These are phyloP conservation scores for Diploptera punctata DNA, from an alignment of 2,888 invertebrate species.

Conservation along the genomic window DNA sequence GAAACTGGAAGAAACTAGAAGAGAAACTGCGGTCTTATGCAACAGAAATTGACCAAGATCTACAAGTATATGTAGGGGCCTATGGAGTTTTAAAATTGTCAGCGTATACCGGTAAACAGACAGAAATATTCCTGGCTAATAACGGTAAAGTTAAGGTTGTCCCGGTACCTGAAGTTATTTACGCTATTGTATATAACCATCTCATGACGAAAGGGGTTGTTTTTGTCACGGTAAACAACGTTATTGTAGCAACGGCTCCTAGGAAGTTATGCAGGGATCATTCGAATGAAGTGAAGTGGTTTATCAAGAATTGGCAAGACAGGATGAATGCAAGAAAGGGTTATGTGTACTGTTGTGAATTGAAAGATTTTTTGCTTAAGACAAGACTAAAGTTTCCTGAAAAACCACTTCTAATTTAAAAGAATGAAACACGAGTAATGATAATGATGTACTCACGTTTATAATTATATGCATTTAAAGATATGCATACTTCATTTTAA, in stretches of 20 bases:
- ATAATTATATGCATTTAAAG: no score
- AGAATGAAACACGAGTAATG: no score
- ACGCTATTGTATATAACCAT: slow-evolving; percentile 65
- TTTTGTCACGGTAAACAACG: slow-evolving; percentile 67
- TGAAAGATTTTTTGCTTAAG: background rate
- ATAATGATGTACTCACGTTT: no score
- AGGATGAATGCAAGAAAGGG: background rate
- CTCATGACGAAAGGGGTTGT: slow-evolving; percentile 60
- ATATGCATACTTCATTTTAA: no score
- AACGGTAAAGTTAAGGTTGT: slow-evolving; percentile 57
- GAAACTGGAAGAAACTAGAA: slow-evolving; percentile 64
- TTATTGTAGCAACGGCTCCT: background rate
- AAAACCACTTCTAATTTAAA: no score
- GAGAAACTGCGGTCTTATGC: slow-evolving; percentile 57
- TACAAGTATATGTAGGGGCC: slow-evolving; percentile 62
- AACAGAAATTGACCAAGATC: slow-evolving; percentile 45
- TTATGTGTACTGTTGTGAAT: background rate
- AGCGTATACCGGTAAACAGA: slow-evolving; percentile 42
- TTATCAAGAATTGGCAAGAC: background rate
- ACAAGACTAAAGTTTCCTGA: no score
- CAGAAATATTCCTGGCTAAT: slow-evolving; percentile 41
- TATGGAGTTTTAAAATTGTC: slow-evolving; percentile 63
- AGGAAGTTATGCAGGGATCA: background rate
- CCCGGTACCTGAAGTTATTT: slow-evolving; percentile 62
- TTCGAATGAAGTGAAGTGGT: background rate